A percentile compares a stretch with the other conserved stretches of the same genome.
These are phyloP conservation scores for Eupeodes luniger DNA, from an alignment of 2,888 invertebrate genomes.

Conservation along the genomic window DNA sequence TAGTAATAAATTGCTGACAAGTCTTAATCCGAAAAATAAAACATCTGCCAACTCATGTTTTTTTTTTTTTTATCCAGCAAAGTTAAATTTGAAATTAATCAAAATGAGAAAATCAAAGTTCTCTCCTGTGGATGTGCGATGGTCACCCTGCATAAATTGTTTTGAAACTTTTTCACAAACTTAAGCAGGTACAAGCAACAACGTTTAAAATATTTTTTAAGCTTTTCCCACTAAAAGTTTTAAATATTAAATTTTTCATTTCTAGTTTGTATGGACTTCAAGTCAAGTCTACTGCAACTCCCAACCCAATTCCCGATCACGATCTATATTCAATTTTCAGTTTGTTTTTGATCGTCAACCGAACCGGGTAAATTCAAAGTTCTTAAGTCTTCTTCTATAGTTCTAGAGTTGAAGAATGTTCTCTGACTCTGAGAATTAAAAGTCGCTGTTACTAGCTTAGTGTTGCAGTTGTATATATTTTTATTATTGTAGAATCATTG, in stretches of 20 bases:
- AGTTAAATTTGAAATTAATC: too few species aligned
- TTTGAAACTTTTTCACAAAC: too few species aligned
- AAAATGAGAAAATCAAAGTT: too few species aligned
- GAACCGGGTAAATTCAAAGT: background rate
- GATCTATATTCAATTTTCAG: background rate
- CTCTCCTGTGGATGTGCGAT: too few species aligned
- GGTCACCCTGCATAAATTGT: too few species aligned
- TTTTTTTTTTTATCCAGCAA: too few species aligned
- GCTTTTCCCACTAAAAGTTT: background rate
- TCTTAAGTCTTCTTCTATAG: too few species aligned
- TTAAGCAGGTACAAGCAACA: too few species aligned
- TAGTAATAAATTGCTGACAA: too few species aligned
- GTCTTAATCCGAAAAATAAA: too few species aligned
- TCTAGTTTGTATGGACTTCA: too few species aligned
- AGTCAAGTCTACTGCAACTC: background rate
- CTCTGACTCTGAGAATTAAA: background rate
- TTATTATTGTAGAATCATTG: background rate
- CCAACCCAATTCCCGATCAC: background rate
- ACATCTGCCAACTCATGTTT: too few species aligned
- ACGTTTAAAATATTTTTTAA: background rate
- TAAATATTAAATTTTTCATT: background rate
- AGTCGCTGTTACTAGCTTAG: background rate
- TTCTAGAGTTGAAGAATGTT: background rate
- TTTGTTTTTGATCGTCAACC: background rate
- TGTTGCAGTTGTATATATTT: background rate